These are phyloP conservation scores for Drosophila neoperkinsi DNA, from an alignment of 2,888 invertebrate species.

Conservation along the genomic window DNA sequence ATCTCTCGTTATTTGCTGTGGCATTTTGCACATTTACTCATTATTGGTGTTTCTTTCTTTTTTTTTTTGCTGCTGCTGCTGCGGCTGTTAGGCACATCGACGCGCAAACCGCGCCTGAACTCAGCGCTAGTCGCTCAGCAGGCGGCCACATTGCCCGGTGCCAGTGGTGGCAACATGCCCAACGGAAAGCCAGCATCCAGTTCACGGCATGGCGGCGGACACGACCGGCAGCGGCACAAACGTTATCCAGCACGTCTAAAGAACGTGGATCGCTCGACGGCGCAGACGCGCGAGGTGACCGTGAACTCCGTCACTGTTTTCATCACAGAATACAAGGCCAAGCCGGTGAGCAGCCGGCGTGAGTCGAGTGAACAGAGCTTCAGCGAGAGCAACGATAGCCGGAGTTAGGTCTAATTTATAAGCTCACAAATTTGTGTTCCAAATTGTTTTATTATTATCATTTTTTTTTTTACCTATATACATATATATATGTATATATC, in stretches of 20 bases:
- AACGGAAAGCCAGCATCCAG: conserved; percentile 84
- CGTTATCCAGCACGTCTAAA: conserved; percentile 92
- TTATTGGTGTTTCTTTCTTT: background rate
- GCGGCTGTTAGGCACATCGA: conserved; percentile 90
- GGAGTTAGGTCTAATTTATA: conserved; percentile 82
- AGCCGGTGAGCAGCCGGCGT: conserved; percentile 85
- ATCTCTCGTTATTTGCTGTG: background rate
- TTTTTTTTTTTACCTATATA: conserved; percentile 13
- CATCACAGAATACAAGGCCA: conserved; percentile 97
- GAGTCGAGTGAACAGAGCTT: conserved; percentile 85
- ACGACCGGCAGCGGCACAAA: conserved; percentile 87
- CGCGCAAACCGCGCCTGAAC: conserved; percentile 97
- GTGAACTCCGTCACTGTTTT: conserved; percentile 98
- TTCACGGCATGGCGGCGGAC: conserved; percentile 83
- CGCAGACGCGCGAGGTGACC: conserved; percentile 97
- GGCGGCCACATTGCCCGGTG: conserved; percentile 90
- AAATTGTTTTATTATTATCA: conserved; percentile 11
- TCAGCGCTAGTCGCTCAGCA: conserved; percentile 98
- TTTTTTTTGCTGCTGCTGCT: background rate
- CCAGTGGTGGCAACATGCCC: conserved; percentile 86
- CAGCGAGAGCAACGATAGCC: conserved; percentile 85
- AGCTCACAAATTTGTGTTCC: conserved; percentile 37
- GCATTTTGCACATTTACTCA: conserved; percentile 1
- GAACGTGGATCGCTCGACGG: conserved; percentile 96
- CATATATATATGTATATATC: conserved; percentile 17